Base-by-base conservation (phyloP, 2,113 vertebrate genomes). In the Petromus typicus region DNA sequence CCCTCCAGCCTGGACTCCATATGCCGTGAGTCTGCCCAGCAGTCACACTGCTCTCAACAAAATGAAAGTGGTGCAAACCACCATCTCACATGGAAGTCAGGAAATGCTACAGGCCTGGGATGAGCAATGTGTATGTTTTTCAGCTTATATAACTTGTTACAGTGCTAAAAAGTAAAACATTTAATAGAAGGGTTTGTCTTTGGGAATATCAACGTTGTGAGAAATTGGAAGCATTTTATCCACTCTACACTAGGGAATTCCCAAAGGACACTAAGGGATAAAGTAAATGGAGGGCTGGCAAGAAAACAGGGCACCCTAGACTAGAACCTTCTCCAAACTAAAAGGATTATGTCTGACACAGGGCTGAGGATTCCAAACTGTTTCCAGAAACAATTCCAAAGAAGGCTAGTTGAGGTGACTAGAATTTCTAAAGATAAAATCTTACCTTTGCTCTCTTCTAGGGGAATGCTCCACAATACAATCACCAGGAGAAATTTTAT, bases 301-400 rank as follows among this genome's bases (percentile, higher is more conserved):
- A 23, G 12, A 18, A 51, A 13, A 86, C 43, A 79, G n/a, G 11
- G 84, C 2, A 91, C 48, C 18, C 73, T 63, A n/a, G 34, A 37
- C 67, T 37, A 69, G 27, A 86, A 37, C 37, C n/a, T 45, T 84
- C 57, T 86, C 71, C 48, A 93, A 80, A 45, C 57, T 89, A 61
- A 90, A 95, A 78, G 71, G 79, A 86, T 40, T 43, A 71, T 37
- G 18, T 40, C 69, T 80, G n/a, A 88, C 32, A 67, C 64, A 95
- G 18, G 45, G 43, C 59, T 61, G 9, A 71, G 14, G 27, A 78
- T 11, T 69, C 34, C 67, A 64, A 14, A 34, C 56, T 27, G 18
- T 63, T 91, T 89, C 43, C 91, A 91, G 43, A 57, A 81, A 43
- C 59, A 76, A 96, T 45, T 91, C 57, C 87, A 96, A 90, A 23